Conservation (phyloP, 37 sponge, comb jelly and placozoan genomes). For the Ianthella basta region DNA sequence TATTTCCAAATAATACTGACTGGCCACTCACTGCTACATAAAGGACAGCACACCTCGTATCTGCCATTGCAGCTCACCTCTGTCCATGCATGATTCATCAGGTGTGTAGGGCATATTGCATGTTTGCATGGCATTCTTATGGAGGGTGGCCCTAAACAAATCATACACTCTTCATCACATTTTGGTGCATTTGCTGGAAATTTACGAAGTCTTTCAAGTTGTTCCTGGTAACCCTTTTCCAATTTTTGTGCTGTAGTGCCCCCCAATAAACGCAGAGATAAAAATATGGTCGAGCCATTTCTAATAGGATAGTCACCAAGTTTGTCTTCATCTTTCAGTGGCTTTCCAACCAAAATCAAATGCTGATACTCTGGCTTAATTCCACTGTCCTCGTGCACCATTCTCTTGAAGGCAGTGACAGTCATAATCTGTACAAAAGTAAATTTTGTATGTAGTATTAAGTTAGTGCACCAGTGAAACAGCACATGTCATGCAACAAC, state of each 20-base stretch:
- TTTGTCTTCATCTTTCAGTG: slow-evolving; percentile 26
- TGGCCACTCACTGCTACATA: slow-evolving; percentile 40
- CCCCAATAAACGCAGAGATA: slow-evolving; percentile 53
- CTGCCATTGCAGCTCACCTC: slow-evolving; percentile 26
- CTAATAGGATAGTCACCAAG: slow-evolving; percentile 34
- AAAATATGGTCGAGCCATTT: slow-evolving; percentile 35
- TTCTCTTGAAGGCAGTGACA: slow-evolving; percentile 28
- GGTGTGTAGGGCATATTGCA: not conserved
- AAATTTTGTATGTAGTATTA: too few relatives aligned
- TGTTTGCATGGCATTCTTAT: slow-evolving; percentile 29
- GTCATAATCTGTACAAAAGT: slow-evolving; percentile 31
- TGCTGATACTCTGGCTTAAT: slow-evolving; percentile 37
- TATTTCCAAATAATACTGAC: slow-evolving; percentile 33
- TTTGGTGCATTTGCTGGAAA: not conserved
- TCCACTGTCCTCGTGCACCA: slow-evolving; percentile 30
- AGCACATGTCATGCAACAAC: too few relatives aligned
- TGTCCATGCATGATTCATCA: slow-evolving; percentile 30
- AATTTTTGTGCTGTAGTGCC: slow-evolving; percentile 14
- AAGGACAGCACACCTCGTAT: slow-evolving; percentile 22
- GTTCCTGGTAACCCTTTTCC: too few relatives aligned
- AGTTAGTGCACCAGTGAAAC: too few relatives aligned
- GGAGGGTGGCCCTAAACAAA: not conserved
- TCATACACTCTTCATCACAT: slow-evolving; percentile 24
- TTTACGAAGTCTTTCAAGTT: too few relatives aligned
- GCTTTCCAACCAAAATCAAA: slow-evolving; percentile 54